Base-by-base conservation (phyloP, 53 echinoderm and acorn worm species). In the Patiria pectinifera region DNA sequence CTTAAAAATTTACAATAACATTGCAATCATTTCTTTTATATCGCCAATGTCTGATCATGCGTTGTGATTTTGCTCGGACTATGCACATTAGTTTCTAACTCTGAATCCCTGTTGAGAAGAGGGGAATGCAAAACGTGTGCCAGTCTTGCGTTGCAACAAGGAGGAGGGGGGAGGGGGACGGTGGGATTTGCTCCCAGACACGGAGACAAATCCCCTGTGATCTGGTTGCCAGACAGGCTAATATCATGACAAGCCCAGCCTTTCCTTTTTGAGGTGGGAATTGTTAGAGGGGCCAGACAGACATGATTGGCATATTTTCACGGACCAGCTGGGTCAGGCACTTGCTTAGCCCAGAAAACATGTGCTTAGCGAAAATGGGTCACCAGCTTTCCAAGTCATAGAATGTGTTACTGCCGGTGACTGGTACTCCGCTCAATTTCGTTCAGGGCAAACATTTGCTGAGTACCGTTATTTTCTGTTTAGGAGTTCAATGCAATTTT, bases 181-280 rank as follows among this genome's bases (percentile, higher is more conserved):
- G n/a, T 5, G 11, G 83, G 60, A 83, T 83, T 83, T 59, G n/a
- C n/a, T 83, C n/a, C 60, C n/a, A 83, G 60, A 83, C 80, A 79
- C 13, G 3, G 19, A 59, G 59, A 4, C 83, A 21, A 58, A 23
- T 66, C 84, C 84, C 45, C 2, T 3, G 84, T 25, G 84, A 62
- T 84, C 84, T 11, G 10, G 63, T 66, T 84, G 63, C 58, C 84
- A 84, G 84, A 84, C 84, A 84, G 13, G 66, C 14, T 84, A 84
- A 84, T 84, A 18, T 84, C 84, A 59, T 6, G 4, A 84, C 43
- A 21, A 23, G 35, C 84, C 66, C 48, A 43, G 84, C 48, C 82
- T 84, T 84, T 84, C 84, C 84, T 84, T 66, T 84, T 63, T 84
- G 2, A 84, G 66, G 84, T 62, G 63, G 66, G 66, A 66, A 84